Evolutionary conservation across 2,888 invertebrate species (phyloP).

Genomic region (Leptinotarsa juncta): DNA sequence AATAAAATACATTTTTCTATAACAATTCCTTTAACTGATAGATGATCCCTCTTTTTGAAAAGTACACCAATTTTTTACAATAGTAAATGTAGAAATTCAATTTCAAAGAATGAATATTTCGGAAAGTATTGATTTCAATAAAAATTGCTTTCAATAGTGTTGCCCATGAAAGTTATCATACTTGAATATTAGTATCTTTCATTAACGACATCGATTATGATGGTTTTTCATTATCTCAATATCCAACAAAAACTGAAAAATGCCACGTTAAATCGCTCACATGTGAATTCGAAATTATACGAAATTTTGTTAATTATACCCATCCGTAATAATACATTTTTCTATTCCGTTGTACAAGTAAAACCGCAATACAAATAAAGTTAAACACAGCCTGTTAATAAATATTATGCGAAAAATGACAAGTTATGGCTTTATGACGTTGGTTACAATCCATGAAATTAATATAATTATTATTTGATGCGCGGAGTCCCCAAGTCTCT

Average conservation of each 20-base stretch:
- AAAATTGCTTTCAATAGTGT: too few relatives aligned
- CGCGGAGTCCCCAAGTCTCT: conserved; percentile 5
- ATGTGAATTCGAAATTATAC: conserved; percentile 42
- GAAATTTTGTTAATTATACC: conserved; percentile 37
- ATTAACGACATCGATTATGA: not conserved
- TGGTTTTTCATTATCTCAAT: not conserved
- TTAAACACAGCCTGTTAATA: conserved; percentile 42
- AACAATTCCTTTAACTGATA: too few relatives aligned
- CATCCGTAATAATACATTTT: conserved; percentile 42
- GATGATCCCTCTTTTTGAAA: too few relatives aligned
- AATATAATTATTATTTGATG: conserved; percentile 37
- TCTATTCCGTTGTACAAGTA: conserved; percentile 34
- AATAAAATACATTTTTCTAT: too few relatives aligned
- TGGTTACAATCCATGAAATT: conserved; percentile 41
- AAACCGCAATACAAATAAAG: conserved; percentile 42
- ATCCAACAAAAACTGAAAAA: conserved; percentile 15
- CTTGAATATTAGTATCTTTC: not conserved
- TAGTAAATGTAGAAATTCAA: too few relatives aligned
- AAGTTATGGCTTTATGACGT: conserved; percentile 39
- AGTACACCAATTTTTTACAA: too few relatives aligned
- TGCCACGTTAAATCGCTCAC: conserved; percentile 29
- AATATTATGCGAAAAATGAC: conserved; percentile 46
- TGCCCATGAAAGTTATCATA: too few relatives aligned
- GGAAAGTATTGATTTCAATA: too few relatives aligned
- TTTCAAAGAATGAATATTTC: too few relatives aligned